These are phyloP conservation scores for Cheilosia vernalis DNA, from an alignment of 2,888 invertebrate species.

Conservation along the genomic window DNA sequence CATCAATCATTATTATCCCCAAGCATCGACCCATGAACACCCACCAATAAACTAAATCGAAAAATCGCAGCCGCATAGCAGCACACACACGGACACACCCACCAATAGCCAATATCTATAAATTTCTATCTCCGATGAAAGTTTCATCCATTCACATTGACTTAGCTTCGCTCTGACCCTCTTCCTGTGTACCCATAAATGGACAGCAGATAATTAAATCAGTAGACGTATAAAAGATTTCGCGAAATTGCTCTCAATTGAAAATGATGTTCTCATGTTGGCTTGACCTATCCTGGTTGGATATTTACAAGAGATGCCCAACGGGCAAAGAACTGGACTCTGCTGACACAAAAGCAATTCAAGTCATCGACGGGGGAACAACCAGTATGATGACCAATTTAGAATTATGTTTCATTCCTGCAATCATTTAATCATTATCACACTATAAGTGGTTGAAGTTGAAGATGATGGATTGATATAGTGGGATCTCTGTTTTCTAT, in stretches of 20 bases:
- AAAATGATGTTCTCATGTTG: constrained; percentile 17
- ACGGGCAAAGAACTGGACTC: not conserved
- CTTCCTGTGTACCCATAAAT: constrained; percentile 8
- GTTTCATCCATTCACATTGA: constrained; percentile 57
- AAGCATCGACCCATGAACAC: constrained; percentile 4
- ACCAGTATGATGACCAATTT: constrained; percentile 47
- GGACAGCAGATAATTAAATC: constrained; percentile 60
- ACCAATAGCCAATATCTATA: constrained; percentile 21
- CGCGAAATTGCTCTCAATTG: constrained; percentile 68
- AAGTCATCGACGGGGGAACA: constrained; percentile 6
- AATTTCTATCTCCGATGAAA: constrained; percentile 40
- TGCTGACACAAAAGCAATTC: constrained; percentile 16
- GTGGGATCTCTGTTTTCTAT: not conserved
- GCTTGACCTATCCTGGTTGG: constrained; percentile 21
- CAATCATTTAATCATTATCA: constrained; percentile 66
- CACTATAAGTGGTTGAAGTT: constrained; percentile 60
- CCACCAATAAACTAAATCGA: constrained; percentile 13
- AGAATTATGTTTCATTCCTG: constrained; percentile 34
- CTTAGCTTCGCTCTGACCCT: not conserved
- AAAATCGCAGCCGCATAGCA: constrained; percentile 17
- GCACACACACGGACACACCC: constrained; percentile 25
- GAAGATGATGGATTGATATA: constrained; percentile 32
- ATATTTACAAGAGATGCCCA: constrained; percentile 11
- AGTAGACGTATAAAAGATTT: constrained; percentile 49
- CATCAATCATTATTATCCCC: constrained; percentile 41